Base-by-base conservation (phyloP, 2,888 invertebrate genomes). In the Drosophila nigricruria region DNA sequence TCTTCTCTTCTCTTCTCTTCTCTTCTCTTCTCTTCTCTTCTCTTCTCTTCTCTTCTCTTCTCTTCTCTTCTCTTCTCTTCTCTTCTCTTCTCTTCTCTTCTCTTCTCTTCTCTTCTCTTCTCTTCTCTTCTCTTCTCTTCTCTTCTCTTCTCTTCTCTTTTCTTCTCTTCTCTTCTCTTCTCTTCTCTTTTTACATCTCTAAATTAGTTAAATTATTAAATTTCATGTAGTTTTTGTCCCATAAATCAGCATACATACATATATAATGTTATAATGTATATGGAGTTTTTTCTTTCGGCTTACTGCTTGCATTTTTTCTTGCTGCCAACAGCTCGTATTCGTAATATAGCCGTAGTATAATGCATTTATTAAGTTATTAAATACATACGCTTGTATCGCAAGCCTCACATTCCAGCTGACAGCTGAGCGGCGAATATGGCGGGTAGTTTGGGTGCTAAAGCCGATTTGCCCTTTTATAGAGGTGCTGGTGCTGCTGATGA, bases 311-410 rank as follows among this genome's bases (percentile, higher is more conserved):
- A 56, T 16, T 52, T 34, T 52, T 57, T 43, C 18, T 60, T 40
- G 42, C 5, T n/a, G 42, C 14, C 49, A 36, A 45, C 69, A 16
- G 58, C 4, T 52, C 61, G 62, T 59, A 60, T 66, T 38, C 30
- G 38, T 72, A 25, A 77, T 58, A 32, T 27, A 36, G 25, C 23
- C 32, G 32, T 50, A 18, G 27, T 56, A 49, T 61, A 65, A 63
- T 61, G 60, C 57, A 65, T 81, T 78, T 84, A 82, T 81, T 79
- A 84, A 84, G 76, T 84, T 81, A 84, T 81, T 81, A 80, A 80
- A 68, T 80, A 47, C 60, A 61, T 50, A 71, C 47, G 45, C 56
- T 38, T 58, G 45, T 43, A 65, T 63, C 34, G 42, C 56, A 42
- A 25, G 36, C 34, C 42, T 45, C 52, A 25, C 36, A 59, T 63